Evolutionary conservation across 2,113 vertebrate genomes (phyloP).

Genomic region (Peromyscus maniculatus): DNA sequence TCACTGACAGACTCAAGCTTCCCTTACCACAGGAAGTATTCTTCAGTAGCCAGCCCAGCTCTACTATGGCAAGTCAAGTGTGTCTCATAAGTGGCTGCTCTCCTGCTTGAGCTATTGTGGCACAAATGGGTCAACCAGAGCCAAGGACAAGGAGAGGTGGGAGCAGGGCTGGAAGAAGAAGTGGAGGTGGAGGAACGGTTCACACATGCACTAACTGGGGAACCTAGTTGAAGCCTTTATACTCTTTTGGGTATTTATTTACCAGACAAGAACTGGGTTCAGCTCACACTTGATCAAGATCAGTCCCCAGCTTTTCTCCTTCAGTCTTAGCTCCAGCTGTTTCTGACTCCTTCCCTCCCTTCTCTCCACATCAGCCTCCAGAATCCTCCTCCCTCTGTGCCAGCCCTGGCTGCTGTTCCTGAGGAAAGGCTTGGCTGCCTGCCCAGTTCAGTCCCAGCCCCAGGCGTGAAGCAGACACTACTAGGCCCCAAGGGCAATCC

Average conservation of each 20-base stretch:
- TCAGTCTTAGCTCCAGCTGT: background rate
- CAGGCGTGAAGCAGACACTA: background rate
- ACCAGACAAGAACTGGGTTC: constrained; percentile 3
- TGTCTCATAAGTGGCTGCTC: background rate
- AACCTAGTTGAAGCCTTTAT: background rate
- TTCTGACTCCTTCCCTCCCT: background rate
- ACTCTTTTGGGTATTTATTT: background rate
- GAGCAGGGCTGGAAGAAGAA: background rate
- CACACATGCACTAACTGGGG: background rate
- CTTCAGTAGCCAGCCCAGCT: background rate
- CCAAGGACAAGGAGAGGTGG: background rate
- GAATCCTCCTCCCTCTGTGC: background rate
- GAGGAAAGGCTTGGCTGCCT: background rate
- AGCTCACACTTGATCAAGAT: background rate
- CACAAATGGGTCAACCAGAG: background rate
- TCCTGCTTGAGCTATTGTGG: constrained; percentile 2
- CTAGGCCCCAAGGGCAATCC: background rate
- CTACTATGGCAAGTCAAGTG: background rate
- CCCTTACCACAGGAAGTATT: background rate
- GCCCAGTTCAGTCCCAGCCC: background rate
- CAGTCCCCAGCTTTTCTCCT: constrained; percentile 30
- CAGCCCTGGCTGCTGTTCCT: constrained; percentile 25
- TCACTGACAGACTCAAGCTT: background rate
- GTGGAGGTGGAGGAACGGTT: rapidly evolving
- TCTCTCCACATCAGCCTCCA: constrained; percentile 28